Percentiles rank a stretch among this genome's conserved stretches.
phyloP scores from a whole-genome alignment of 2,797 vertebrate species.

The Crocidura indochinensis region DNA sequence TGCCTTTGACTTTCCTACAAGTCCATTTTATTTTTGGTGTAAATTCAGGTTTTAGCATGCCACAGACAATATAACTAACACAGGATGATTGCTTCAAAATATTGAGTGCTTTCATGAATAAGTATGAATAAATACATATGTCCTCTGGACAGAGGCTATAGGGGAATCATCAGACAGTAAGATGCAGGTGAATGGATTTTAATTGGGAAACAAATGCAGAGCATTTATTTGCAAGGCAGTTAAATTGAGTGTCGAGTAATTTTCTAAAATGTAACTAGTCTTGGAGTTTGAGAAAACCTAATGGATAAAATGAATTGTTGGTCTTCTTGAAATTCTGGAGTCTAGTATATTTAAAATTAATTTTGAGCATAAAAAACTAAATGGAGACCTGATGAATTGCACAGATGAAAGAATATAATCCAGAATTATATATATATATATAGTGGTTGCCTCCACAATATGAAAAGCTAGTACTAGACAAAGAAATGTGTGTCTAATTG shows the following conservation, averaged over 20 bases:
- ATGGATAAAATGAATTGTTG: constrained; percentile 20
- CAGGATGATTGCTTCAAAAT: background rate
- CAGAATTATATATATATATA: background rate
- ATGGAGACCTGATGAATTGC: background rate
- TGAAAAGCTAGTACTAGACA: background rate
- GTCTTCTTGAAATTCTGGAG: constrained; percentile 2
- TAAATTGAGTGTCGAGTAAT: constrained; percentile 25
- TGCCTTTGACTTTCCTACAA: background rate
- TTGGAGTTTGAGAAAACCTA: background rate
- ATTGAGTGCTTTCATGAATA: background rate
- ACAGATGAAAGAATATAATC: background rate
- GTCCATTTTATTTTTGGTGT: background rate
- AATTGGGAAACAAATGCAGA: background rate
- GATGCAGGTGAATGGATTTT: background rate
- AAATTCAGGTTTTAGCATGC: constrained; percentile 20
- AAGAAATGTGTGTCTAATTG: background rate
- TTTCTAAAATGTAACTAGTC: constrained; percentile 44
- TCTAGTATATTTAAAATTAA: constrained; percentile 21
- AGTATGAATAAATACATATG: background rate
- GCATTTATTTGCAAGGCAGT: constrained; percentile 30
- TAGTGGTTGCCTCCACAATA: background rate
- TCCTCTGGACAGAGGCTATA: background rate
- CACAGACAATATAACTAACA: background rate
- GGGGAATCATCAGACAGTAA: background rate
- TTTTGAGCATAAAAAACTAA: background rate